Conservation (phyloP, 92 coral and sea anemone species). For the Micromussa lordhowensis region DNA sequence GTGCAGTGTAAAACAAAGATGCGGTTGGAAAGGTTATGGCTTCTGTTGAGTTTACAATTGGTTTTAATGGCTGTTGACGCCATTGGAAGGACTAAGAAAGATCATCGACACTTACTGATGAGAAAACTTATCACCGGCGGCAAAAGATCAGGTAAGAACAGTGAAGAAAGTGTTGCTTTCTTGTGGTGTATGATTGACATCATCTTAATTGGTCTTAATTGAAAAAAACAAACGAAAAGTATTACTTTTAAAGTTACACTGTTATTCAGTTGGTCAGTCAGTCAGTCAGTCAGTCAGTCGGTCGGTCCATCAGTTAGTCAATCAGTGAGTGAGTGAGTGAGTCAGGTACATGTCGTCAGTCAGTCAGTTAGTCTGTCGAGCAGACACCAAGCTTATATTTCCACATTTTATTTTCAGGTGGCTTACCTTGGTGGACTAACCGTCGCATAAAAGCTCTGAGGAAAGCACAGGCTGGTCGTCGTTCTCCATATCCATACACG, state of each 20-base stretch:
- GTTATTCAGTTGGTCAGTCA: too few relatives aligned
- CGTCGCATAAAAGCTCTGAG: neutral
- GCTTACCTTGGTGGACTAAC: neutral
- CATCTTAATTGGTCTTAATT: neutral
- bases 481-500: slow-evolving; percentile 7
- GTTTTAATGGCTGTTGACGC: neutral
- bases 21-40: neutral
- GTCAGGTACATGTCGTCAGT: neutral
- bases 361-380: too few relatives aligned
- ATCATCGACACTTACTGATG: neutral
- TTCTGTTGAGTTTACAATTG: neutral
- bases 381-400: neutral
- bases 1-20: neutral
- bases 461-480: slow-evolving; percentile 13
- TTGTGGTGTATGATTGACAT: neutral
- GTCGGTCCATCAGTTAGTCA: too few relatives aligned
- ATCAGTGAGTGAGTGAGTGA: too few relatives aligned
- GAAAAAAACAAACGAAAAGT: neutral
- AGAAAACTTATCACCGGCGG: neutral
- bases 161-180: too few relatives aligned
- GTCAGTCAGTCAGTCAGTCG: too few relatives aligned
- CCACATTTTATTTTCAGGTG: neutral
- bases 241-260: too few relatives aligned
- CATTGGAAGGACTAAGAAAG: neutral
- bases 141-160: slow-evolving; percentile 26